phyloP scores from a whole-genome alignment of 2,797 vertebrate species.

The Philypnodon macrostomus region DNA sequence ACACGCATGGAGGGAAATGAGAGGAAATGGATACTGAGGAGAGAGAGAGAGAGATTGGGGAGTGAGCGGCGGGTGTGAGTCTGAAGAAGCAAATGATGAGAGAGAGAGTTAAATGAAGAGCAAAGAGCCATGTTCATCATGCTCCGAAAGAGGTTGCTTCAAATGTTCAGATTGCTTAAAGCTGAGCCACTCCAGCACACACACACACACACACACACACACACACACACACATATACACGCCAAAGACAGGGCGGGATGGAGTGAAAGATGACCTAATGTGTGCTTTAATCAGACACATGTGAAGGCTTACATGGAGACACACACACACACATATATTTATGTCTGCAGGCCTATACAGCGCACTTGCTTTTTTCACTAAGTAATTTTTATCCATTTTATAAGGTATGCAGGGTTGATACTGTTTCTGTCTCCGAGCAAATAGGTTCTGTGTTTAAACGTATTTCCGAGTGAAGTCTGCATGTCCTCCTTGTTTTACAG shows the following conservation, averaged over 20 bases:
- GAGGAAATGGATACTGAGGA: conserved; percentile 51
- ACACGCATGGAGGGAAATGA: conserved; percentile 39
- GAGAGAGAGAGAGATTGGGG: conserved; percentile 18
- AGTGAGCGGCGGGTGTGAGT: conserved; percentile 13
- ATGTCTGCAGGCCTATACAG: conserved; percentile 6
- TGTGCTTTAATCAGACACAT: conserved; percentile 53
- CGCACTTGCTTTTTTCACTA: not conserved
- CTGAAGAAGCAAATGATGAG: conserved; percentile 40
- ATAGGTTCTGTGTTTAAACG: no score
- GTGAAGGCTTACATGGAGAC: conserved; percentile 27
- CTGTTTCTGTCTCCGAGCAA: no score
- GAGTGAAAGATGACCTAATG: conserved; percentile 53
- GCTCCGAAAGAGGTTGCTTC: conserved; percentile 35
- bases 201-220: no score
- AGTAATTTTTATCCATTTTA: no score
- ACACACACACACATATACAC: no score
- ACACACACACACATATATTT: conserved; percentile 17
- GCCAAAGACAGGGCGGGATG: conserved; percentile 15
- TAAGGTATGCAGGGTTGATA: no score
- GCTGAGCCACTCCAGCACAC: conserved; percentile 16
- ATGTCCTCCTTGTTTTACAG: no score
- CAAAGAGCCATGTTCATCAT: conserved; percentile 46
- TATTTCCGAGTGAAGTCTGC: no score
- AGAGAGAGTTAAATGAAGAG: conserved; percentile 53
- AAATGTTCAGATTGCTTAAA: conserved; percentile 36